Evolutionary conservation across 2,888 invertebrate genomes (phyloP).

Genomic region (Eudemis profundana): DNA sequence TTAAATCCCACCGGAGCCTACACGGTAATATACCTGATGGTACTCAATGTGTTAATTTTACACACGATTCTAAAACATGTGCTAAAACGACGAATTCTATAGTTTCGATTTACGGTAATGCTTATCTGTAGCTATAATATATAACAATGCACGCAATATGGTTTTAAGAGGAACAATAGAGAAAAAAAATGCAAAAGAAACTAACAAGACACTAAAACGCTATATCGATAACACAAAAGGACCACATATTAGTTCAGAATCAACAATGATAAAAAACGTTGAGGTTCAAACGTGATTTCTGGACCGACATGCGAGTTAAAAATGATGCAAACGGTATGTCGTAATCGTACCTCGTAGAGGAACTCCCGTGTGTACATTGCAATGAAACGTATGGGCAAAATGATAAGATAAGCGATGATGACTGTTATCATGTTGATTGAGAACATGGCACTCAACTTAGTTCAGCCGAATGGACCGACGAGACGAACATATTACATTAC

Average conservation of each 20-base stretch:
- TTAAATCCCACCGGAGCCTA: too few relatives aligned
- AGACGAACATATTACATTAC: not conserved
- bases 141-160: too few relatives aligned
- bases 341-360: slow-evolving; percentile 56
- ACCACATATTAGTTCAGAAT: not conserved
- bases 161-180: too few relatives aligned
- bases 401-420: slow-evolving; percentile 56
- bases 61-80: too few relatives aligned
- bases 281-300: slow-evolving; percentile 16
- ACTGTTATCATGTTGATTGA: slow-evolving; percentile 47
- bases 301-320: slow-evolving; percentile 18
- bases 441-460: slow-evolving; percentile 22
- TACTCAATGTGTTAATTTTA: too few relatives aligned
- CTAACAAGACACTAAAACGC: not conserved
- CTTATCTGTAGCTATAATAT: too few relatives aligned
- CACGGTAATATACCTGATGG: too few relatives aligned
- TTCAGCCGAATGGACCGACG: slow-evolving; percentile 1
- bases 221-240: not conserved
- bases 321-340: slow-evolving; percentile 20
- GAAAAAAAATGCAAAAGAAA: not conserved
- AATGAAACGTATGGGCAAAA: slow-evolving; percentile 51
- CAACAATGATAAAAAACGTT: not conserved
- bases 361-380: slow-evolving; percentile 55
- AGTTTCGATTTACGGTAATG: too few relatives aligned
- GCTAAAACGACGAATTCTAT: too few relatives aligned